phyloP scores from a whole-genome alignment of 2,888 invertebrate genomes.

The Mylabris sibirica region DNA sequence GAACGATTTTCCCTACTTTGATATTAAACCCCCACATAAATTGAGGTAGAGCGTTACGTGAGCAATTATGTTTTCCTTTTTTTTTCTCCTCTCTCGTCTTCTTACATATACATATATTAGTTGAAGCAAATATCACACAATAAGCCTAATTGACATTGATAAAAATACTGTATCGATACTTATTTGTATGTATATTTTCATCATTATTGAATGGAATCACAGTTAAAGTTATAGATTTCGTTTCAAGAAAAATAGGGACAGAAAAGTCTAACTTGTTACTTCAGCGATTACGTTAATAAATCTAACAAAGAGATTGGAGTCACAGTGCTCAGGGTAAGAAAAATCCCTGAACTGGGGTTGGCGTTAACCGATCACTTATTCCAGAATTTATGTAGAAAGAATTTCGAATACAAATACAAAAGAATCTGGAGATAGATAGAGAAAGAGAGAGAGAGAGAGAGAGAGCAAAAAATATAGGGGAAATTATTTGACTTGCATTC shows the following conservation, averaged over 20 bases:
- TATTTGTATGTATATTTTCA: background rate
- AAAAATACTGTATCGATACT: background rate
- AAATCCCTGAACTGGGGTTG: constrained; percentile 61
- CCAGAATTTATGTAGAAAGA: constrained; percentile 60
- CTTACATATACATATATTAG: background rate
- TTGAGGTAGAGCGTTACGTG: constrained; percentile 31
- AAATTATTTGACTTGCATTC: constrained; percentile 1
- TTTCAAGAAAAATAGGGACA: constrained; percentile 8
- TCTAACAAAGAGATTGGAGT: constrained; percentile 59
- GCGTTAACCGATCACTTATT: constrained; percentile 62
- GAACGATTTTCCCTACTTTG: constrained; percentile 34
- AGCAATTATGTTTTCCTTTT: constrained; percentile 32
- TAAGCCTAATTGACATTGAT: background rate
- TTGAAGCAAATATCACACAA: background rate
- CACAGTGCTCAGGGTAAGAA: constrained; percentile 56
- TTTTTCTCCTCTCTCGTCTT: background rate
- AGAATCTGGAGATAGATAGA: constrained; percentile 16
- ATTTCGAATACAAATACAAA: constrained; percentile 58
- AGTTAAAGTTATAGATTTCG: constrained; percentile 1
- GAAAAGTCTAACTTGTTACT: constrained; percentile 57
- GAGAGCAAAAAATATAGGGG: constrained; percentile 28
- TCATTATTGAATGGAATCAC: background rate
- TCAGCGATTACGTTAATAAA: constrained; percentile 61
- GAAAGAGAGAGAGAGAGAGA: no score
- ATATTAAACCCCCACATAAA: constrained; percentile 33